A percentile compares a stretch with the other conserved stretches of the same genome.
Evolutionary conservation across 2,113 vertebrate genomes (phyloP).

Genomic region (Trichechus manatus): DNA sequence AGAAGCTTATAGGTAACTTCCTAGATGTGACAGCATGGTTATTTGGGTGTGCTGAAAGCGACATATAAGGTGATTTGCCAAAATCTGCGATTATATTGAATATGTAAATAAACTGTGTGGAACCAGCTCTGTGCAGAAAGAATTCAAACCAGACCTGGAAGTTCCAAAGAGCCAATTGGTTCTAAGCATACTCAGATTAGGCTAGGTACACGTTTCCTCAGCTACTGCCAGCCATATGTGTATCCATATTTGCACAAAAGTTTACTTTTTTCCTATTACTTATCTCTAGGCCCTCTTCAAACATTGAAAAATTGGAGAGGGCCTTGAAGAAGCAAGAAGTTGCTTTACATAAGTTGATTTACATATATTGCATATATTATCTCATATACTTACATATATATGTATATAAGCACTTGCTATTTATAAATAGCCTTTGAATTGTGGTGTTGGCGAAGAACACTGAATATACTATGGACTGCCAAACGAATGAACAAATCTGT

Average conservation of each 20-base stretch:
- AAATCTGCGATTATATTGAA: background rate
- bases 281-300: background rate
- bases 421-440: background rate
- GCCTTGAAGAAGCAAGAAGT: background rate
- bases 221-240: background rate
- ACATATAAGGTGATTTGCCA: background rate
- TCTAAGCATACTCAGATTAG: background rate
- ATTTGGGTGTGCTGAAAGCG: background rate
- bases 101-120: background rate
- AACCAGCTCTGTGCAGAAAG: background rate
- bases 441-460: no score
- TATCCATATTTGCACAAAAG: background rate
- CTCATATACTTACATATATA: background rate
- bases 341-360: background rate
- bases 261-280: background rate
- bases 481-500: no score
- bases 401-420: background rate
- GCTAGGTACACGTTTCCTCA: background rate
- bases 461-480: no score
- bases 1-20: background rate
- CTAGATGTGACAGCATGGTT: background rate
- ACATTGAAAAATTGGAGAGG: background rate
- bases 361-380: background rate
- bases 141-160: background rate
- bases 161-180: background rate